Percentiles rank a stretch among this genome's conserved stretches.
Evolutionary conservation across 2,797 vertebrate species (phyloP).

Genomic region (Poecilia velifera): DNA sequence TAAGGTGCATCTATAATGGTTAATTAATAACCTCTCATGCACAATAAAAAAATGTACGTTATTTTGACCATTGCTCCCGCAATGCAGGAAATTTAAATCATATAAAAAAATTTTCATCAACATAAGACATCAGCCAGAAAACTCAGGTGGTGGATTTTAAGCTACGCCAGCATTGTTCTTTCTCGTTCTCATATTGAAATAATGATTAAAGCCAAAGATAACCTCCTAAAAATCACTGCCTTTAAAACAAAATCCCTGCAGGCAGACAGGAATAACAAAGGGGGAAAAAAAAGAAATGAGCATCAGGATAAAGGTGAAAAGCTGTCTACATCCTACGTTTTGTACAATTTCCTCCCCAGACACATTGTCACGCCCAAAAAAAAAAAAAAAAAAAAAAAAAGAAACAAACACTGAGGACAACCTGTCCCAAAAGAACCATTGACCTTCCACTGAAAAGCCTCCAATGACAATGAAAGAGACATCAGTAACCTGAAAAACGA

Average conservation of each 20-base stretch:
- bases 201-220: conserved; percentile 20
- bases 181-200: background rate
- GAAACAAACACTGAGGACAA: conserved; percentile 51
- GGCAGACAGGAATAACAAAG: conserved; percentile 53
- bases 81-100: background rate
- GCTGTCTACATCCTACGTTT: conserved; percentile 54
- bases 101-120: background rate
- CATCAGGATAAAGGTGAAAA: conserved; percentile 57
- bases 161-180: background rate
- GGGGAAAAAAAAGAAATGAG: conserved; percentile 55
- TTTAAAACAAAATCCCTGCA: conserved; percentile 52
- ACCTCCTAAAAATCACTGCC: conserved; percentile 15
- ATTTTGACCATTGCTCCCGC: background rate
- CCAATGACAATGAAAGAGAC: conserved; percentile 71
- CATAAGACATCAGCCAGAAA: background rate
- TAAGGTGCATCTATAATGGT: background rate
- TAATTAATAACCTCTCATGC: background rate
- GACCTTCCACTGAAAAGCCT: conserved; percentile 74
- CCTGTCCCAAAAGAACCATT: conserved; percentile 67
- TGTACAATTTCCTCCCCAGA: conserved; percentile 56
- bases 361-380: conserved; percentile 29
- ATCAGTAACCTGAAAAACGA: conserved; percentile 80
- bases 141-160: background rate
- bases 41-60: background rate
- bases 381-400: conserved; percentile 19